These are phyloP conservation scores for Antrozous pallidus DNA, from an alignment of 2,797 vertebrate species.

Conservation along the genomic window DNA sequence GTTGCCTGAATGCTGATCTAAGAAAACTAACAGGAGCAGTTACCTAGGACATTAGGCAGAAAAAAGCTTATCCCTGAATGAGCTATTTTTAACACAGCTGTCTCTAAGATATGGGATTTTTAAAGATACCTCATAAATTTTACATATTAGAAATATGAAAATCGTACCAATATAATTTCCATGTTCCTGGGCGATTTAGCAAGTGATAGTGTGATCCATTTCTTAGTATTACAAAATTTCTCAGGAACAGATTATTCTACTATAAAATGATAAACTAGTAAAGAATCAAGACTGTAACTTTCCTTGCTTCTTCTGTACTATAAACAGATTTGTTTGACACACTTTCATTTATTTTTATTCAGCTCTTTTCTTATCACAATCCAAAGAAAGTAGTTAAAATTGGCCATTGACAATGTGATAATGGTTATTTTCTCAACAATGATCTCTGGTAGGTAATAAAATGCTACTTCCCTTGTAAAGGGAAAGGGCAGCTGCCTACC, in stretches of 20 bases:
- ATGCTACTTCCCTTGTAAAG: conserved; percentile 65
- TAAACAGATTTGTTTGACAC: conserved; percentile 45
- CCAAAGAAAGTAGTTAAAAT: conserved; percentile 41
- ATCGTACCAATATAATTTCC: not conserved
- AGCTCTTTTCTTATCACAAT: conserved; percentile 23
- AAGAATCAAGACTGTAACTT: not conserved
- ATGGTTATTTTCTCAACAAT: conserved; percentile 67
- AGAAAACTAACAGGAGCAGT: not conserved
- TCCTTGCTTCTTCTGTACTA: conserved; percentile 32
- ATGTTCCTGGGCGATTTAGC: not conserved
- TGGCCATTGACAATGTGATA: conserved; percentile 59
- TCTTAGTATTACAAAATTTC: not conserved
- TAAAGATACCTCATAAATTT: conserved; percentile 23
- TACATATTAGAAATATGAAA: conserved; percentile 1
- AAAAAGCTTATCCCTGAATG: not conserved
- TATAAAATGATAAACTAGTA: not conserved
- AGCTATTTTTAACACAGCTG: conserved; percentile 37
- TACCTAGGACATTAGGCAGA: not conserved
- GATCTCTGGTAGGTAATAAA: conserved; percentile 67
- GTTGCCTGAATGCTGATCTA: not conserved
- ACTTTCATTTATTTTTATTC: conserved; percentile 22
- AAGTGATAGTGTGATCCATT: not conserved
- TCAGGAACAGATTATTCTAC: conserved; percentile 8
- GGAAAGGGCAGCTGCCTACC: conserved; percentile 70
- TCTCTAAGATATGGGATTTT: conserved; percentile 27